A percentile compares a stretch with the other conserved stretches of the same genome.
phyloP scores from a whole-genome alignment of 2,113 vertebrate species.

The Piaya cayana region DNA sequence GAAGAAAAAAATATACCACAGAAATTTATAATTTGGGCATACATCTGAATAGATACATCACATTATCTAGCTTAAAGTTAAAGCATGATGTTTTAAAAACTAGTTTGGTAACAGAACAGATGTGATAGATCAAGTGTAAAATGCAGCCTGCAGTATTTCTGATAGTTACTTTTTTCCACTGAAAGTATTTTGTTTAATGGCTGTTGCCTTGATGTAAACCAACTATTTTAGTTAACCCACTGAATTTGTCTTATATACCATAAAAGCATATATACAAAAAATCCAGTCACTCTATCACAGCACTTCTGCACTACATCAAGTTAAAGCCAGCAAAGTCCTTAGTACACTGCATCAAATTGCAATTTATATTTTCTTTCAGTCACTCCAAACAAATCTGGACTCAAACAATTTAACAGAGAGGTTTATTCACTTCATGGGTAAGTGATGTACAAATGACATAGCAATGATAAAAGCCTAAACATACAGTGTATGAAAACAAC shows the following conservation, averaged over 20 bases:
- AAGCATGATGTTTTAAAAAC: not conserved
- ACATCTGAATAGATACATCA: not conserved
- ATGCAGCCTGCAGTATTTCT: not conserved
- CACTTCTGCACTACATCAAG: not conserved
- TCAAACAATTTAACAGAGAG: not conserved
- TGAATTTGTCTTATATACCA: not conserved
- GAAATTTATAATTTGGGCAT: not conserved
- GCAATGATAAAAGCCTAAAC: not conserved
- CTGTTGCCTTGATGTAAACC: not conserved
- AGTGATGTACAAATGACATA: not conserved
- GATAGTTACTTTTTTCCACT: not conserved
- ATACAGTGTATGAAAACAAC: not conserved
- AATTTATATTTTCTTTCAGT: not conserved
- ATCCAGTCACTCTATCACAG: not conserved
- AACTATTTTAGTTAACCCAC: not conserved
- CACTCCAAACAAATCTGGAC: not conserved
- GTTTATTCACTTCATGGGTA: not conserved
- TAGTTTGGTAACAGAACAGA: not conserved
- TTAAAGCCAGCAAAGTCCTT: not conserved
- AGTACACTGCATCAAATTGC: not conserved
- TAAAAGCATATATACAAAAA: not conserved
- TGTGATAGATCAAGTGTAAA: not conserved
- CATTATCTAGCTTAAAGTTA: not conserved
- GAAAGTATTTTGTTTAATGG: not conserved
- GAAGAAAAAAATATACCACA: not conserved